Evolutionary conservation across 30 jellyfish, hydroid and myxozoan species (phyloP).

Genomic region (Aurelia sp.): DNA sequence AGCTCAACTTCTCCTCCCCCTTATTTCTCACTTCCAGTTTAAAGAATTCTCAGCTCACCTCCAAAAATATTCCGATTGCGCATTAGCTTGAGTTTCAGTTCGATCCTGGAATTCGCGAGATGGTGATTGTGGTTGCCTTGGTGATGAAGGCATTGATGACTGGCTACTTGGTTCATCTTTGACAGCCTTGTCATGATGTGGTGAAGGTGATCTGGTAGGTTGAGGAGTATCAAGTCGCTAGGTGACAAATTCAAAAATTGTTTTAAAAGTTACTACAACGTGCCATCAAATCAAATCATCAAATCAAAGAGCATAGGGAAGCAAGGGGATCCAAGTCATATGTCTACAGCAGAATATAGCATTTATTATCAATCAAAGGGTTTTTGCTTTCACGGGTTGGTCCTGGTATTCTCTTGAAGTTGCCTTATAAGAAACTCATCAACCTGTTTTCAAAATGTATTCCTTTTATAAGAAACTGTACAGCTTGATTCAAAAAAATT

Average conservation of each 20-base stretch:
- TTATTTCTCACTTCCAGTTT: not conserved
- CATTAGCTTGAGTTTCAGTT: conserved; percentile 10
- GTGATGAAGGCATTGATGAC: conserved; percentile 10
- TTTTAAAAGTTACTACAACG: no score
- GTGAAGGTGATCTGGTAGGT: not conserved
- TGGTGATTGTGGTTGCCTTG: conserved; percentile 1
- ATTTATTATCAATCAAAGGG: no score
- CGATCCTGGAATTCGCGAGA: conserved; percentile 30
- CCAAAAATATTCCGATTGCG: conserved; percentile 49
- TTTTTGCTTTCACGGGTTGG: no score
- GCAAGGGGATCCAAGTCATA: no score
- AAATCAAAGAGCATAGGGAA: no score
- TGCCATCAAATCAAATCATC: no score
- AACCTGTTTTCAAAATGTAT: no score
- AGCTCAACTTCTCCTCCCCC: not conserved
- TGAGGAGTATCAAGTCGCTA: not conserved
- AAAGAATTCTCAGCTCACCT: conserved; percentile 1
- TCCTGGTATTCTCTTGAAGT: no score
- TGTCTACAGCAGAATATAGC: no score
- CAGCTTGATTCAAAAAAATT: no score
- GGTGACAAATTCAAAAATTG: not conserved
- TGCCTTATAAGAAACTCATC: no score
- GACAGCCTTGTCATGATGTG: not conserved
- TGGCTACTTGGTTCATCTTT: conserved; percentile 11
- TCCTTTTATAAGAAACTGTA: no score